Percentiles rank a stretch among this genome's conserved stretches.
These are phyloP conservation scores for Phalanger gymnotis DNA, from an alignment of 2,797 vertebrate genomes.

Conservation along the genomic window DNA sequence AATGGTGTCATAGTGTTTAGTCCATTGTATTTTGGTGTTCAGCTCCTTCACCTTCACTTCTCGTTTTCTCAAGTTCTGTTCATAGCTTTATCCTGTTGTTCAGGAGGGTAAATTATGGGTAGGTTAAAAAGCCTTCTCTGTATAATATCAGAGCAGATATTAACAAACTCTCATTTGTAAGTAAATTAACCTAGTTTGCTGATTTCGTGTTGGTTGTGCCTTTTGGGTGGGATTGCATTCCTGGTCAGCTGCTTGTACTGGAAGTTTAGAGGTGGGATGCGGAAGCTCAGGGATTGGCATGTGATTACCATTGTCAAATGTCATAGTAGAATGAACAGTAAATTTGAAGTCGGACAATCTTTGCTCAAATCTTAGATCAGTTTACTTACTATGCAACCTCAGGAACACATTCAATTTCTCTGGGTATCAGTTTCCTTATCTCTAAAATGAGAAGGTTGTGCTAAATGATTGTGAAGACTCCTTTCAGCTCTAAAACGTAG, in stretches of 20 bases:
- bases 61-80: not conserved
- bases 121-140: not conserved
- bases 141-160: not conserved
- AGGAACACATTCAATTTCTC: not conserved
- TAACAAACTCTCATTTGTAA: not conserved
- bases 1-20: not conserved
- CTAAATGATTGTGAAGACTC: not conserved
- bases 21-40: not conserved
- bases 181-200: not conserved
- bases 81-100: not conserved
- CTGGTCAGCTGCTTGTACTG: not conserved
- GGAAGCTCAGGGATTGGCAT: not conserved
- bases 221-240: not conserved
- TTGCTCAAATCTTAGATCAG: not conserved
- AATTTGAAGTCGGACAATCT: not conserved
- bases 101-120: not conserved
- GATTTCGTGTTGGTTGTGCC: not conserved
- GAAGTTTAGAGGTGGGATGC: not conserved
- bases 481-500: not conserved
- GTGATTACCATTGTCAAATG: not conserved
- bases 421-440: not conserved
- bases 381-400: not conserved
- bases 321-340: not conserved
- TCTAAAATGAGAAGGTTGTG: not conserved
- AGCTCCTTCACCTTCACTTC: not conserved